A percentile compares a stretch with the other conserved stretches of the same genome.
These are phyloP conservation scores for Rostratula benghalensis DNA, from an alignment of 2,113 vertebrate genomes.

Conservation along the genomic window DNA sequence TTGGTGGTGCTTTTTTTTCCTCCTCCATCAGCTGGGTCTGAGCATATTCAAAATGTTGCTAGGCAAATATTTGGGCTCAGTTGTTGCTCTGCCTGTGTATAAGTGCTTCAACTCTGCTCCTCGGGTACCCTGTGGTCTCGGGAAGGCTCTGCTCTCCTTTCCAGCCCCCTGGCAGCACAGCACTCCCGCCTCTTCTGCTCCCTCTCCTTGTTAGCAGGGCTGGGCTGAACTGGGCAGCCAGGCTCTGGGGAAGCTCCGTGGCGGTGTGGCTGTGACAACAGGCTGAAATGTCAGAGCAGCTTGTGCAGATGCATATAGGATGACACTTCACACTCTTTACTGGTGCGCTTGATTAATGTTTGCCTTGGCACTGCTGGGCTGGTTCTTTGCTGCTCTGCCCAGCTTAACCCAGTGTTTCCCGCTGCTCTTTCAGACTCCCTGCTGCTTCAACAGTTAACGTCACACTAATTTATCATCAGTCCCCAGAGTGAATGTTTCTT, in stretches of 20 bases:
- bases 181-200: background rate
- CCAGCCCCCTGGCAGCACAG: background rate
- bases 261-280: background rate
- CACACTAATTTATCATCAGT: background rate
- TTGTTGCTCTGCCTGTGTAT: background rate
- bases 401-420: background rate
- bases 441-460: background rate
- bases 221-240: background rate
- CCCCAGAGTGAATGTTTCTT: background rate
- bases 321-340: background rate
- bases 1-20: background rate
- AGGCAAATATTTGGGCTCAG: background rate
- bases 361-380: accelerated
- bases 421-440: background rate
- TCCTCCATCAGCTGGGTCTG: background rate
- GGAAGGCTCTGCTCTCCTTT: background rate
- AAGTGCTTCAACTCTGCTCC: background rate
- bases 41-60: background rate
- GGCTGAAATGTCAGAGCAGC: background rate
- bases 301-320: background rate
- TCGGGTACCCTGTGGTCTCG: background rate
- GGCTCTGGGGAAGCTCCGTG: background rate
- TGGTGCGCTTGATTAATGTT: background rate
- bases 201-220: background rate
- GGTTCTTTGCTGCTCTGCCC: background rate